A percentile compares a stretch with the other conserved stretches of the same genome.
Evolutionary conservation across 2,888 invertebrate genomes (phyloP).

Genomic region (Lamproptera curius): DNA sequence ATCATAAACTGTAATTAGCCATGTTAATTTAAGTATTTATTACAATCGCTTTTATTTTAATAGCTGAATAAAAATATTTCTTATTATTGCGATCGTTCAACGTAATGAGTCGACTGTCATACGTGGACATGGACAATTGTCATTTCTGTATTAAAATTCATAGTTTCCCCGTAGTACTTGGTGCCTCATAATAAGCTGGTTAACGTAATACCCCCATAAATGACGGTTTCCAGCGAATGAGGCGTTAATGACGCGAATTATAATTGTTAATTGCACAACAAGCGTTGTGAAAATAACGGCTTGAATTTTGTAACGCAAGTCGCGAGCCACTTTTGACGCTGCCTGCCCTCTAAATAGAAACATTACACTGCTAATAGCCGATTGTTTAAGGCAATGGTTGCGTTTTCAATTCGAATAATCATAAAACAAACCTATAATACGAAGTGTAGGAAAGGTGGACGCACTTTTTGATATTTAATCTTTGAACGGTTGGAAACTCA

Average conservation of each 20-base stretch:
- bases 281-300: not conserved
- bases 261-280: constrained; percentile 3
- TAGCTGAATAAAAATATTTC: too few species aligned
- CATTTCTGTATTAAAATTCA: constrained; percentile 3
- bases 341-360: constrained; percentile 1
- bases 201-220: not conserved
- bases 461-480: too few species aligned
- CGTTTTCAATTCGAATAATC: not conserved
- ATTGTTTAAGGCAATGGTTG: not conserved
- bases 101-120: not conserved
- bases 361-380: not conserved
- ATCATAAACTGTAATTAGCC: too few species aligned
- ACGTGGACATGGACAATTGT: not conserved
- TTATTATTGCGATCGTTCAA: not conserved
- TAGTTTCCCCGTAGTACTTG: not conserved
- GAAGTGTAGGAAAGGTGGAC: too few species aligned
- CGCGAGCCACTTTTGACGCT: not conserved
- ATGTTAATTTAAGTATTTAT: too few species aligned
- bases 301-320: not conserved
- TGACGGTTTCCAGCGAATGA: not conserved
- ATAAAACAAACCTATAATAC: too few species aligned
- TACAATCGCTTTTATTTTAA: too few species aligned
- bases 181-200: not conserved
- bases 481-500: too few species aligned
- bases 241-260: not conserved